These are phyloP conservation scores for Siniperca knerii DNA, from an alignment of 2,113 vertebrate genomes.

Conservation along the genomic window DNA sequence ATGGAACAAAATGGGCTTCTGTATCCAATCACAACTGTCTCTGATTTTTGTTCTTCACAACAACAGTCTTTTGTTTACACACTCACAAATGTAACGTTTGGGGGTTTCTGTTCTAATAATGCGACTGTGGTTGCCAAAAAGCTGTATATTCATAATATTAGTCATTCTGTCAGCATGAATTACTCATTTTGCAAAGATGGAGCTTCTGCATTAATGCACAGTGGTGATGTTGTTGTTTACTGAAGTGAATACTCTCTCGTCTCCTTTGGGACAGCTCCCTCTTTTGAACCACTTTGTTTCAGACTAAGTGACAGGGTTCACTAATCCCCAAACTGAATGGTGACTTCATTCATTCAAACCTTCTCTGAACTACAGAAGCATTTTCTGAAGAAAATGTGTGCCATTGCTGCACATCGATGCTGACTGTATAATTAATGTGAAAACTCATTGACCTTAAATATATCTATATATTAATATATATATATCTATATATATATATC, in stretches of 20 bases:
- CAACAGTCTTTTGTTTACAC: background rate
- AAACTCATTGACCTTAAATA: background rate
- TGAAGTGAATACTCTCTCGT: background rate
- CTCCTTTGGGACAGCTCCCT: slow-evolving; percentile 20
- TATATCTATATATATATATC: too few relatives aligned
- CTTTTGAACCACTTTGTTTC: slow-evolving; percentile 41
- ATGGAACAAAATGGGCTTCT: background rate
- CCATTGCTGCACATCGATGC: background rate
- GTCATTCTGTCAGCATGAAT: slow-evolving; percentile 28
- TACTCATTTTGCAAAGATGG: slow-evolving; percentile 3
- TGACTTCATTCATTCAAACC: slow-evolving; percentile 1
- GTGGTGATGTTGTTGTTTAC: slow-evolving; percentile 25
- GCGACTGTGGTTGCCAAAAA: background rate
- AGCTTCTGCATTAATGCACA: slow-evolving; percentile 16
- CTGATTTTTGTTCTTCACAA: background rate
- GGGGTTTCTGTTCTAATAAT: background rate
- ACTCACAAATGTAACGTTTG: background rate
- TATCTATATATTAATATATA: too few relatives aligned
- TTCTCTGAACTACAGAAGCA: background rate
- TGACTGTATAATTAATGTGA: background rate
- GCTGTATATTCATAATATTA: background rate
- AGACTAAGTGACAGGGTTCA: background rate
- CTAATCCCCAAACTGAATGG: background rate
- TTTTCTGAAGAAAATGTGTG: background rate
- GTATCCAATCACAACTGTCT: background rate